Conservation (phyloP, 2,888 invertebrate species). For the Tholera decimalis region DNA sequence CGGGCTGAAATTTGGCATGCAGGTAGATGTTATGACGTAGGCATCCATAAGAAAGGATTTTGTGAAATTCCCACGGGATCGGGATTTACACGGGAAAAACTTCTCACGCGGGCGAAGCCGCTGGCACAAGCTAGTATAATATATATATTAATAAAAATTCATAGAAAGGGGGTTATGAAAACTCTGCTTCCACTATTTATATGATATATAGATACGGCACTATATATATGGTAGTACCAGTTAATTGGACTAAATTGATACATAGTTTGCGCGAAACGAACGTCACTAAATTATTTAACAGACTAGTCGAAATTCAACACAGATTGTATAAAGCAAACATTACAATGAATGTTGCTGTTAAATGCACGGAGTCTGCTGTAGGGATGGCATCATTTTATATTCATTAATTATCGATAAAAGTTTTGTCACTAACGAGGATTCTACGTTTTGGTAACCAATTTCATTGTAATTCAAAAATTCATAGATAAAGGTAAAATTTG, state of each 20-base stretch:
- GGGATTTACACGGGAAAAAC: no score
- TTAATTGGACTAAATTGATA: constrained; percentile 46
- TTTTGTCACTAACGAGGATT: neutral
- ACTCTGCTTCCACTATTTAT: no score
- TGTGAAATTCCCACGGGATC: no score
- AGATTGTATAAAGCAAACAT: constrained; percentile 60
- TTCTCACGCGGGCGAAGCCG: no score
- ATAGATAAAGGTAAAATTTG: neutral
- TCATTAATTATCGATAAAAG: constrained; percentile 39
- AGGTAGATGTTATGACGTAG: no score
- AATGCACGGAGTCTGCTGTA: constrained; percentile 42
- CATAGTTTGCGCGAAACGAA: constrained; percentile 42
- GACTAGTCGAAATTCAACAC: constrained; percentile 57
- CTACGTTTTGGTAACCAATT: neutral
- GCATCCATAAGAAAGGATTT: no score
- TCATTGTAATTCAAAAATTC: neutral
- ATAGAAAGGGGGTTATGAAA: no score
- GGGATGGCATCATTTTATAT: constrained; percentile 29
- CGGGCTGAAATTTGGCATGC: no score
- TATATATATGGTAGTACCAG: no score
- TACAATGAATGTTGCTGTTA: constrained; percentile 60
- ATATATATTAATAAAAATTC: no score
- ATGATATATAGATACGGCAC: no score
- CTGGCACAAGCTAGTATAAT: no score
- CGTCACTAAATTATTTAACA: constrained; percentile 55